phyloP scores from a whole-genome alignment of 2,888 invertebrate species.

The Sarcophaga subvicina region DNA sequence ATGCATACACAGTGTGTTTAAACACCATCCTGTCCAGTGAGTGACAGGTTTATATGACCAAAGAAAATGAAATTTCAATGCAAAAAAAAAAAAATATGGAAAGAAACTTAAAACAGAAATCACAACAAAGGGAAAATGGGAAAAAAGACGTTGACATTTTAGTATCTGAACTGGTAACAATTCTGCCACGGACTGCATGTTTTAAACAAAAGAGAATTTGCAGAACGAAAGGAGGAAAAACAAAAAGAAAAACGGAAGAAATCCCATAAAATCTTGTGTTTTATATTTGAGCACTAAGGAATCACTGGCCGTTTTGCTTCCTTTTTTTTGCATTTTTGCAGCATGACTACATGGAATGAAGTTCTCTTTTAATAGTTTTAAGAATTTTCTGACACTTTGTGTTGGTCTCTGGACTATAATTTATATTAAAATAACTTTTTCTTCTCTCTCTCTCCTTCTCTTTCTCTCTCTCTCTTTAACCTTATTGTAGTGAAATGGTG shows the following conservation, averaged over 20 bases:
- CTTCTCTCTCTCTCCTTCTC: too few relatives aligned
- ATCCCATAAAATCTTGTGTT: slow-evolving; percentile 33
- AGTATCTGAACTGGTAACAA: slow-evolving; percentile 19
- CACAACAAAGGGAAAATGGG: slow-evolving; percentile 19
- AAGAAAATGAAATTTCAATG: slow-evolving; percentile 57
- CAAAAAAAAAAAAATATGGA: slow-evolving; percentile 19
- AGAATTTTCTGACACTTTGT: slow-evolving; percentile 70
- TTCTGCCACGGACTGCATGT: slow-evolving; percentile 28
- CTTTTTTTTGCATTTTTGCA: neutral
- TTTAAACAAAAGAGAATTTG: neutral
- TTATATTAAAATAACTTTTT: slow-evolving; percentile 15
- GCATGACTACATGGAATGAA: neutral
- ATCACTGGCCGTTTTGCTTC: neutral
- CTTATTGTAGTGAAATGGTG: too few relatives aligned
- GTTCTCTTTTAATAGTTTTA: slow-evolving; percentile 66
- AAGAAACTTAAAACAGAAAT: slow-evolving; percentile 38
- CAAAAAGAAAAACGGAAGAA: slow-evolving; percentile 10
- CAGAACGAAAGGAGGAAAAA: neutral
- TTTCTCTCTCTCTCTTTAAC: too few relatives aligned
- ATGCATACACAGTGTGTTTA: neutral
- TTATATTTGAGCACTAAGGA: slow-evolving; percentile 1
- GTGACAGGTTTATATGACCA: slow-evolving; percentile 44
- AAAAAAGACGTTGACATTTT: slow-evolving; percentile 26
- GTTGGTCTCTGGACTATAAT: slow-evolving; percentile 43
- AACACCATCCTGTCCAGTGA: slow-evolving; percentile 8